These are phyloP conservation scores for Epinephelus moara DNA, from an alignment of 2,113 vertebrate species.

Conservation along the genomic window DNA sequence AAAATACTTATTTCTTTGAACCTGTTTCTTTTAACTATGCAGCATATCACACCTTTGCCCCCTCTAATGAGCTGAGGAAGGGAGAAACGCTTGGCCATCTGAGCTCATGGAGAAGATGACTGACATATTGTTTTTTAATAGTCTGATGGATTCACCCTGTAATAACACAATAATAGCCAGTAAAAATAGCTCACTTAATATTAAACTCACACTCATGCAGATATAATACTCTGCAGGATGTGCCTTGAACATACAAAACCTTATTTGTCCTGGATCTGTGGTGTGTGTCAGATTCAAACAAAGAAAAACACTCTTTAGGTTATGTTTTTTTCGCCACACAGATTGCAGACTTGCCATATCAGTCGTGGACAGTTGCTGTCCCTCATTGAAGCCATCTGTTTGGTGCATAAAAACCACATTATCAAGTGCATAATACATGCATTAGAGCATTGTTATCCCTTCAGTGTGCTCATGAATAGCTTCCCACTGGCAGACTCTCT, in stretches of 20 bases:
- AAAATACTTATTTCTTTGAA: constrained; percentile 60
- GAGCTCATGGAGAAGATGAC: constrained; percentile 10
- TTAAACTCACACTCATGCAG: background rate
- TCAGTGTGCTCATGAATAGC: constrained; percentile 57
- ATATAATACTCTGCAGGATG: constrained; percentile 22
- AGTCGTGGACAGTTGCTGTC: constrained; percentile 20
- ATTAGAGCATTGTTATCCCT: constrained; percentile 55
- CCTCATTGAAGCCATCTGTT: constrained; percentile 51
- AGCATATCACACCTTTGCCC: background rate
- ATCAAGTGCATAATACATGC: constrained; percentile 44
- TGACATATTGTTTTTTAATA: constrained; percentile 24
- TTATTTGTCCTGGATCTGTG: constrained; percentile 4
- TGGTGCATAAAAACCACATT: constrained; percentile 60
- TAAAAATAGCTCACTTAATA: constrained; percentile 5
- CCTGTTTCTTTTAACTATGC: constrained; percentile 49
- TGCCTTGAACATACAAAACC: background rate
- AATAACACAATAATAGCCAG: constrained; percentile 15
- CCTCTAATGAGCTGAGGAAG: constrained; percentile 29
- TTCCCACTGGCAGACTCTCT: constrained; percentile 47
- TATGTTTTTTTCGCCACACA: background rate
- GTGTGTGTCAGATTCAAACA: constrained; percentile 13
- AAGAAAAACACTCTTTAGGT: constrained; percentile 20
- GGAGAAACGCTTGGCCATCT: constrained; percentile 4
- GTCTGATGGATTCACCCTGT: constrained; percentile 14
- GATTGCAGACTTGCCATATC: constrained; percentile 35